Evolutionary conservation across 2,888 invertebrate genomes (phyloP), one percentile per base, ranked within the genome.

Genomic region (Drosophila dives): DNA sequence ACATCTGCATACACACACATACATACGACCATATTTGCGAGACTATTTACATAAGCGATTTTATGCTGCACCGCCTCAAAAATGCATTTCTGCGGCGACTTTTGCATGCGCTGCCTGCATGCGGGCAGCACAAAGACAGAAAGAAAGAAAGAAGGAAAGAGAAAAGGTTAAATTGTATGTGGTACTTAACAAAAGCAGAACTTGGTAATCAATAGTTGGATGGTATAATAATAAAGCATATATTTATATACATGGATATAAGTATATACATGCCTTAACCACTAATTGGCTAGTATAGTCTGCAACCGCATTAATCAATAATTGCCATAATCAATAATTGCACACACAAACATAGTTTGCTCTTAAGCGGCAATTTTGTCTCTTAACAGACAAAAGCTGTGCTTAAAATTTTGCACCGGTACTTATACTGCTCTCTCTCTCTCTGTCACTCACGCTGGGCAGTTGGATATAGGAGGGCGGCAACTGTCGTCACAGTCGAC

Each of bases 21-120:
- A 50, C 48, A 61, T 45, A 49, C 58, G 58, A 48, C 20, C n/a
- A 48, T 63, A 63, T 63, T 50, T 66, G 71, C 55, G 40, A 23
- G 56, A 59, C 50, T 76, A 85, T 88, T 88, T 85, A 79, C 86
- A 88, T 86, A 85, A 79, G 71, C 75, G 85, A 85, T 88, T 85
- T 88, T 86, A 83, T 86, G 85, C 81, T 73, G 79, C 73, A 75
- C 83, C 80, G 72, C 83, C 84, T 75, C 38, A 62, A 20, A 53
- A 63, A 49, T 45, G 34, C 33, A 53, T 60, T 54, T 45, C 53
- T 33, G 45, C 15, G 42, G 54, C 51, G 64, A 74, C 73, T 69
- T 72, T 48, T 72, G 75, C 45, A 68, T 75, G 65, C 71, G 29
- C 74, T 74, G 51, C 26, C 51, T 48, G 53, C 56, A 59, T 70